Conservation (phyloP, 2,888 invertebrate genomes). For the Cerastoderma edule region DNA sequence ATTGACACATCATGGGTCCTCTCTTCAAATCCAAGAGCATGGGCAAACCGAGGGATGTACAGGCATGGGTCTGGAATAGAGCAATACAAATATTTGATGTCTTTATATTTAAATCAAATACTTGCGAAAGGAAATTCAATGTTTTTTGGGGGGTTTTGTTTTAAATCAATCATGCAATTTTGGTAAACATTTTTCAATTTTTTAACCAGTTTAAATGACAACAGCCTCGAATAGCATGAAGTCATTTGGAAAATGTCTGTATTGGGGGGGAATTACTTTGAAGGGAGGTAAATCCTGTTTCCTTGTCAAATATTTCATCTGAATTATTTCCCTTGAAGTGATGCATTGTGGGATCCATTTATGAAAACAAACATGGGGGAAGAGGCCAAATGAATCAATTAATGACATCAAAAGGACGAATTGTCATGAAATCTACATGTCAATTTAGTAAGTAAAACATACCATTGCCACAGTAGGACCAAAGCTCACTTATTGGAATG, state of each 20-base stretch:
- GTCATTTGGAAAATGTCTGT: too few relatives aligned
- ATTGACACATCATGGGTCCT: slow-evolving; percentile 97
- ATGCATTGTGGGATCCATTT: slow-evolving; percentile 27
- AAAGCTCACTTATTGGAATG: too few relatives aligned
- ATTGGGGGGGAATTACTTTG: too few relatives aligned
- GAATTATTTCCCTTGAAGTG: slow-evolving; percentile 21
- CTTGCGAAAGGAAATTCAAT: too few relatives aligned
- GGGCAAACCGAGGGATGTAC: slow-evolving; percentile 97
- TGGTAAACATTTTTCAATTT: too few relatives aligned
- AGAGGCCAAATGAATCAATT: background rate
- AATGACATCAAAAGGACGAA: background rate
- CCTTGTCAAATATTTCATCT: background rate
- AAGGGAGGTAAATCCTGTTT: slow-evolving; percentile 10
- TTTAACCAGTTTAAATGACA: too few relatives aligned
- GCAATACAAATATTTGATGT: too few relatives aligned
- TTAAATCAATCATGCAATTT: too few relatives aligned
- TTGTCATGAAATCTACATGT: background rate
- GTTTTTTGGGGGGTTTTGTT: too few relatives aligned
- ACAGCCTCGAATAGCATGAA: too few relatives aligned
- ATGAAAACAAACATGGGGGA: slow-evolving; percentile 11
- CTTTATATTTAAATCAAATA: too few relatives aligned
- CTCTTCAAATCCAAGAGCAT: slow-evolving; percentile 94
- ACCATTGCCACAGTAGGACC: too few relatives aligned
- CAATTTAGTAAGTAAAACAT: background rate
- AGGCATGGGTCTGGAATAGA: slow-evolving; percentile 93